A percentile compares a stretch with the other conserved stretches of the same genome.
Evolutionary conservation across 2,888 invertebrate genomes (phyloP).

Genomic region (Linnaemya tessellans): DNA sequence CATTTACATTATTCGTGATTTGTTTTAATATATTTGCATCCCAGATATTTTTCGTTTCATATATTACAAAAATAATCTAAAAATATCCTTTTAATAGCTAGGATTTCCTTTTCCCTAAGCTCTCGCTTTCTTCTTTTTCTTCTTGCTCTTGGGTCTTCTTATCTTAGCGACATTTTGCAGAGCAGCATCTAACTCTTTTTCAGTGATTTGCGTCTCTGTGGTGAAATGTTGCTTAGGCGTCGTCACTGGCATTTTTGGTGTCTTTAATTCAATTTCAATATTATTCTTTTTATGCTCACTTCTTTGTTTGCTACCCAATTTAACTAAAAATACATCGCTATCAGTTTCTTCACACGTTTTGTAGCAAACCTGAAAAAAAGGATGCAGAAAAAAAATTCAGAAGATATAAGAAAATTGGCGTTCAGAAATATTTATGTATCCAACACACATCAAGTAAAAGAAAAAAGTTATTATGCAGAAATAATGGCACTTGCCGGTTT

Average conservation of each 20-base stretch:
- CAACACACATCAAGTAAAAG: background rate
- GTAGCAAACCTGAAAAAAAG: slow-evolving; percentile 79
- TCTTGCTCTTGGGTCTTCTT: slow-evolving; percentile 72
- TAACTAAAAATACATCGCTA: slow-evolving; percentile 88
- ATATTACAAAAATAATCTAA: background rate
- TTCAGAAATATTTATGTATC: background rate
- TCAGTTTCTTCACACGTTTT: slow-evolving; percentile 85
- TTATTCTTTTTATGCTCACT: slow-evolving; percentile 88
- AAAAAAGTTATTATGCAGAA: background rate
- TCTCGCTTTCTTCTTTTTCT: slow-evolving; percentile 56
- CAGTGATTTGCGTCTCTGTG: slow-evolving; percentile 87
- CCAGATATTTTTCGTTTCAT: background rate
- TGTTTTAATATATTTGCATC: background rate
- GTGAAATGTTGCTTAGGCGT: slow-evolving; percentile 86
- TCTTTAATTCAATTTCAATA: slow-evolving; percentile 88
- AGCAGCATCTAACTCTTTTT: slow-evolving; percentile 80
- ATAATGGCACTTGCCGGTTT: background rate
- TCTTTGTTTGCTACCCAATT: slow-evolving; percentile 90
- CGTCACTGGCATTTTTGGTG: slow-evolving; percentile 87
- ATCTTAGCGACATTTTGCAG: slow-evolving; percentile 63
- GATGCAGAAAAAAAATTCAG: slow-evolving; percentile 25
- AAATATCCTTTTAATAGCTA: background rate
- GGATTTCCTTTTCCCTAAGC: background rate
- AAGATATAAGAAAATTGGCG: background rate
- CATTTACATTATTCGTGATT: background rate